Conservation (phyloP, 2,797 vertebrate species). For the Melanogrammus aeglefinus region DNA sequence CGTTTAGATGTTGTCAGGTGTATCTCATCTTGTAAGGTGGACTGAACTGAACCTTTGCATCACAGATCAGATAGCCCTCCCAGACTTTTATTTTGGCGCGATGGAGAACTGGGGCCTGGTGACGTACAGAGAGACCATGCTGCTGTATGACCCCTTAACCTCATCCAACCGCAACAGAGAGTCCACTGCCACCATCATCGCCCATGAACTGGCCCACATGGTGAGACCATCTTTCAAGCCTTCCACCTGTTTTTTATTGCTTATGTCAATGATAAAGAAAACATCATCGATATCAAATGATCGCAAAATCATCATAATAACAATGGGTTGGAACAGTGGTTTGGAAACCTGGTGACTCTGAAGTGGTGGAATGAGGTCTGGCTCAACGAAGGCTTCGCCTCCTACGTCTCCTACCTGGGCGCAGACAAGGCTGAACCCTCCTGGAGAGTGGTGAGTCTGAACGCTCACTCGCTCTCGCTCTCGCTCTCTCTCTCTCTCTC, state of each 20-base stretch:
- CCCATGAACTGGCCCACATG: conserved; percentile 91
- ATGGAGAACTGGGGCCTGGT: conserved; percentile 97
- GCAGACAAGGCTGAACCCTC: conserved; percentile 66
- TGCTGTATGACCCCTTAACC: conserved; percentile 68
- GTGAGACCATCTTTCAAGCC: conserved; percentile 52
- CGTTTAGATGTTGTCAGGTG: background rate
- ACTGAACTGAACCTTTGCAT: background rate
- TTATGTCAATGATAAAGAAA: background rate
- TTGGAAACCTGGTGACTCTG: conserved; percentile 94
- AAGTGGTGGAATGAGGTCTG: conserved; percentile 95
- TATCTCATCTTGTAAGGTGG: background rate
- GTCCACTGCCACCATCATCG: conserved; percentile 80
- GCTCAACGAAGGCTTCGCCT: conserved; percentile 94
- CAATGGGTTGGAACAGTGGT: conserved; percentile 79
- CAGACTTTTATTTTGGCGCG: conserved; percentile 86
- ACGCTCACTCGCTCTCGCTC: background rate
- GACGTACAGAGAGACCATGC: conserved; percentile 84
- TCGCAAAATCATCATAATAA: background rate
- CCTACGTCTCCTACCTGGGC: conserved; percentile 88
- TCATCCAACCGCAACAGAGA: conserved; percentile 86
- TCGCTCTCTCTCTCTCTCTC: too few species aligned
- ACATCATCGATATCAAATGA: background rate
- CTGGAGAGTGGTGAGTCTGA: conserved; percentile 82
- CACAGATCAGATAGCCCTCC: conserved; percentile 86
- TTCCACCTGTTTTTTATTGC: background rate